Conservation (phyloP, 2,888 invertebrate species). For the Encarsia formosa region DNA sequence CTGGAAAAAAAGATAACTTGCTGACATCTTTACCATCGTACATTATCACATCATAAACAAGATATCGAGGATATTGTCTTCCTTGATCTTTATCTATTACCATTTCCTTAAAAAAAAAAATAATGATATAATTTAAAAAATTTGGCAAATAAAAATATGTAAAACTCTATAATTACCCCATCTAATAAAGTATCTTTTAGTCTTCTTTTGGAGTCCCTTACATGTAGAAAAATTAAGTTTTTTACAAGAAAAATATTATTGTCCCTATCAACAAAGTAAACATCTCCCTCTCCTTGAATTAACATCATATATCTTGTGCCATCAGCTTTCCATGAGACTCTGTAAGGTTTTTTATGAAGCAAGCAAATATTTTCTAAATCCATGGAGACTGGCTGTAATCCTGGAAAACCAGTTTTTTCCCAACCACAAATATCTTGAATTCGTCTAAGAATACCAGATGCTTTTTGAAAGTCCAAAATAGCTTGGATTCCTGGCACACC, state of each 20-base stretch:
- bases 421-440: conserved; percentile 79
- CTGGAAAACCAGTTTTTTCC: conserved; percentile 82
- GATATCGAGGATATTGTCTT: conserved; percentile 75
- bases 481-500: conserved; percentile 77
- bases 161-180: conserved; percentile 79
- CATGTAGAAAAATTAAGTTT: conserved; percentile 74
- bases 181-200: conserved; percentile 82
- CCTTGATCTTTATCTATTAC: conserved; percentile 77
- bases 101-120: conserved; percentile 74
- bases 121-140: background rate
- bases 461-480: conserved; percentile 59
- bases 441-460: conserved; percentile 67
- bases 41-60: conserved; percentile 90
- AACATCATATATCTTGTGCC: conserved; percentile 97
- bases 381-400: conserved; percentile 97
- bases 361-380: conserved; percentile 72
- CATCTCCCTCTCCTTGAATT: conserved; percentile 77
- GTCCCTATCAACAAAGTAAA: conserved; percentile 94
- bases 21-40: conserved; percentile 78
- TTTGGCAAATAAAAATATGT: background rate
- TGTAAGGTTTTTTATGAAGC: conserved; percentile 77
- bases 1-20: conserved; percentile 69
- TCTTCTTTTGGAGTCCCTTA: conserved; percentile 67
- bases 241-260: conserved; percentile 85
- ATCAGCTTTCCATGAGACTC: conserved; percentile 99